These are phyloP conservation scores for Urophycis tenuis DNA, from an alignment of 2,797 vertebrate genomes.

Conservation along the genomic window DNA sequence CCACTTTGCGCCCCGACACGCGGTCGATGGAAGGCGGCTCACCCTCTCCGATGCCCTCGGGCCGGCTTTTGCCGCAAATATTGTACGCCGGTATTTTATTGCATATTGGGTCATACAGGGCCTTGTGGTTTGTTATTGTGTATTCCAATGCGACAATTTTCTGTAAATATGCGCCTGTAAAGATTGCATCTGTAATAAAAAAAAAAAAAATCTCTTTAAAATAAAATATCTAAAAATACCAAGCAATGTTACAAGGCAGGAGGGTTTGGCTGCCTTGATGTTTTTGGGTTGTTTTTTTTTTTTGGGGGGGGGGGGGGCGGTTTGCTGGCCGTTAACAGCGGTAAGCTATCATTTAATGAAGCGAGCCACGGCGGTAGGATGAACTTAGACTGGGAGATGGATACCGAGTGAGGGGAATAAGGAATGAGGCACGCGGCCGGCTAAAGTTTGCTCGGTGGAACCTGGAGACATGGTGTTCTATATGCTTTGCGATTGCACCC, in stretches of 20 bases:
- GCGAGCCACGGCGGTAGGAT: slow-evolving; percentile 20
- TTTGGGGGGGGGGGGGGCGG: too few relatives aligned
- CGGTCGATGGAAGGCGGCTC: not conserved
- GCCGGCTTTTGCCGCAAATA: not conserved
- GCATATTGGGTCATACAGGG: not conserved
- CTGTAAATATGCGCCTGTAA: not conserved
- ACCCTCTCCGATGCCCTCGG: not conserved
- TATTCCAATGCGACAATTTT: not conserved
- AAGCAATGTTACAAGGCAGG: not conserved
- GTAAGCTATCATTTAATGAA: slow-evolving; percentile 44
- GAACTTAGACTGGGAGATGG: slow-evolving; percentile 21
- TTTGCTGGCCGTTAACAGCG: slow-evolving; percentile 36
- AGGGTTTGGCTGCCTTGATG: not conserved
- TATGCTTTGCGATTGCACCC: slow-evolving; percentile 7
- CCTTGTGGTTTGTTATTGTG: not conserved
- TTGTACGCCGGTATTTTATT: not conserved
- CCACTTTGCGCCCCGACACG: not conserved
- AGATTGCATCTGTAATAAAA: slow-evolving; percentile 1
- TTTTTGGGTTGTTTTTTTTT: too few relatives aligned
- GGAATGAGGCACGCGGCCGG: not conserved
- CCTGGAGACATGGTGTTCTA: not conserved
- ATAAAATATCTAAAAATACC: not conserved
- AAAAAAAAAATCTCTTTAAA: not conserved
- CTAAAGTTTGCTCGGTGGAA: not conserved
- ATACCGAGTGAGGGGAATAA: not conserved